Evolutionary conservation across 2,113 vertebrate species (phyloP), one percentile per base, ranked within the genome.

Genomic region (Crotophaga sulcirostris): DNA sequence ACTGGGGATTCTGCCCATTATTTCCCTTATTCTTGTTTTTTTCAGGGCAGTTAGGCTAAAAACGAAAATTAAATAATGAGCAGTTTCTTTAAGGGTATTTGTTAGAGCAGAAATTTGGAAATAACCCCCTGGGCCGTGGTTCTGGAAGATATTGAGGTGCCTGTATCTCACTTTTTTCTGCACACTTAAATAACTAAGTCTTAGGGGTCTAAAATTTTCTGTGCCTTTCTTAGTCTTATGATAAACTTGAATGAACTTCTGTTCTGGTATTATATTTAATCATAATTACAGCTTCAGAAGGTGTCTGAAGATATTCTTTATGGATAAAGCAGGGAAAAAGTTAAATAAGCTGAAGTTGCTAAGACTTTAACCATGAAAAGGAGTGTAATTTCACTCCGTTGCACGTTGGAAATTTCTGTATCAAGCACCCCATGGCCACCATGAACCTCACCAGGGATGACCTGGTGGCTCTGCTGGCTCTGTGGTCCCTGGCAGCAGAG

Each of bases 401-500:
- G 24, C 5, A 3, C 29, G 5, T 18, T 38, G 21, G 24, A 26
- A 13, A 16, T 62, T 62, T 56, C 51, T 44, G 28, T 42, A 3
- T 25, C 4, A 44, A 72, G 17, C 45, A 7, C 6, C 34, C 7
- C 25, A 49, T 16, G 34, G 31, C 21, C 47, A 24, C 21, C 47
- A 49, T 11, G 23, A 0, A 10, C 19, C 42, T 52, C 51, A 1
- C 19, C 40, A 5, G 67, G 40, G 54, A 10, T 44, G 38, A 17
- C 11, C 15, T 49, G 40, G 13, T 42, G 40, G 40, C 40, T 42
- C 40, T 42, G 47, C 9, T 49, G 78, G 64, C 91, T 92, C 62
- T 84, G 56, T 66, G 81, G 80, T 90, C 94, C 73, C 93, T 73
- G 89, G 76, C 86, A 76, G 72, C 13, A 14, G 85, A 92, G 90